A percentile compares a stretch with the other conserved stretches of the same genome.
Conservation (phyloP, 2,888 invertebrate species). For the Chrysomela aeneicollis region DNA sequence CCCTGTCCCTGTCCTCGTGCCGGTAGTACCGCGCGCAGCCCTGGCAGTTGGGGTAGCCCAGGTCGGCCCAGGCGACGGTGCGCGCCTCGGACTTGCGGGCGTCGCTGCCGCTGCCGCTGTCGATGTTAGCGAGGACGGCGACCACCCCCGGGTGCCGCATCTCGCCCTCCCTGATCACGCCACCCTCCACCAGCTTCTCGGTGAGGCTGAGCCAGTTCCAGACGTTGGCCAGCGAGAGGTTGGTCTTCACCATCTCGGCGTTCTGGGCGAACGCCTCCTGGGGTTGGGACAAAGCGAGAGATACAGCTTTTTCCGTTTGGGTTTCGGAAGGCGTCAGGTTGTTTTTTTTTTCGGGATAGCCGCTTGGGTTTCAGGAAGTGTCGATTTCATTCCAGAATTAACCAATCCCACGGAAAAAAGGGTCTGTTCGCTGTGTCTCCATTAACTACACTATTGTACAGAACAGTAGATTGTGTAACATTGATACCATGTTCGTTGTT, state of each 20-base stretch:
- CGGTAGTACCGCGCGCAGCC: constrained; percentile 66
- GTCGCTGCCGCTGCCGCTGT: constrained; percentile 52
- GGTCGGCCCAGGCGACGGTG: constrained; percentile 70
- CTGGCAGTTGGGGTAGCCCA: constrained; percentile 65
- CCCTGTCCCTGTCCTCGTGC: constrained; percentile 79
- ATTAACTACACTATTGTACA: too few species aligned
- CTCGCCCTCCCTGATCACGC: constrained; percentile 65
- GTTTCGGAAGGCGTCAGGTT: too few species aligned
- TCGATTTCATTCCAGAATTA: too few species aligned
- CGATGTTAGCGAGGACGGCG: constrained; percentile 65
- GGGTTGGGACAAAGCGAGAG: neutral
- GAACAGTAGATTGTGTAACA: too few species aligned
- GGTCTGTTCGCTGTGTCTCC: too few species aligned
- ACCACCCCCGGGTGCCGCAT: constrained; percentile 72
- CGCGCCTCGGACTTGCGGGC: constrained; percentile 69
- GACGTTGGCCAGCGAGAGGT: constrained; percentile 76
- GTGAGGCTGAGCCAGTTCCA: constrained; percentile 86
- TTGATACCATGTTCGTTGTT: too few species aligned
- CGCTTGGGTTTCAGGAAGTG: too few species aligned
- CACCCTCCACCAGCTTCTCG: constrained; percentile 74
- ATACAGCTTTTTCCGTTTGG: too few species aligned
- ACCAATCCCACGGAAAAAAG: too few species aligned
- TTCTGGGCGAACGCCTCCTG: constrained; percentile 80
- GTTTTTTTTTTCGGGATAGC: too few species aligned
- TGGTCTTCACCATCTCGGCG: constrained; percentile 79